Conservation (phyloP, 1,140 invertebrate species). For the Rhyzopertha dominica region DNA sequence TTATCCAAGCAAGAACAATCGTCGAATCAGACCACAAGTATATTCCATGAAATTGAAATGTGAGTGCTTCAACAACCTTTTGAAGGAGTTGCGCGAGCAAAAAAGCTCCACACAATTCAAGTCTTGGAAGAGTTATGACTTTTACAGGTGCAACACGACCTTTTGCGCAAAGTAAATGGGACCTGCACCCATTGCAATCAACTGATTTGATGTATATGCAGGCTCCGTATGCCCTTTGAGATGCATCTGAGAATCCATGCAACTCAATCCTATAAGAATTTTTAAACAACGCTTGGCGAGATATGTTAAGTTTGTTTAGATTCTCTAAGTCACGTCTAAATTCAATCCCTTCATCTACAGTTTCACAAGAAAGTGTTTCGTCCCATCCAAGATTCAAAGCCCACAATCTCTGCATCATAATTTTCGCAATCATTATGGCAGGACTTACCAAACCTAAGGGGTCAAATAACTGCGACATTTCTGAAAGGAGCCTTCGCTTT, state of each 20-base stretch:
- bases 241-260: slow-evolving; percentile 39
- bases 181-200: neutral
- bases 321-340: too few species aligned
- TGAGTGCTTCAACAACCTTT: slow-evolving; percentile 12
- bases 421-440: too few species aligned
- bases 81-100: slow-evolving; percentile 41
- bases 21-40: slow-evolving; percentile 39
- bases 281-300: too few species aligned
- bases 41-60: neutral
- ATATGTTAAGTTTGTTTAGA: too few species aligned
- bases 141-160: slow-evolving; percentile 43
- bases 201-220: slow-evolving; percentile 31
- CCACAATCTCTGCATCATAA: too few species aligned
- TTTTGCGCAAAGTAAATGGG: slow-evolving; percentile 34
- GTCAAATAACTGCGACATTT: too few species aligned
- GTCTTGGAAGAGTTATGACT: slow-evolving; percentile 37
- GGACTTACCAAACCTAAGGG: too few species aligned
- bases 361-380: too few species aligned
- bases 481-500: too few species aligned
- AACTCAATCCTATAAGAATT: slow-evolving; percentile 21
- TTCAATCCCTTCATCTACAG: too few species aligned
- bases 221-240: slow-evolving; percentile 35
- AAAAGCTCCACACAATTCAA: slow-evolving; percentile 42
- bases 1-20: slow-evolving; percentile 38
- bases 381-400: too few species aligned